Conservation (phyloP, 2,888 invertebrate genomes). For the Pterostichus niger region DNA sequence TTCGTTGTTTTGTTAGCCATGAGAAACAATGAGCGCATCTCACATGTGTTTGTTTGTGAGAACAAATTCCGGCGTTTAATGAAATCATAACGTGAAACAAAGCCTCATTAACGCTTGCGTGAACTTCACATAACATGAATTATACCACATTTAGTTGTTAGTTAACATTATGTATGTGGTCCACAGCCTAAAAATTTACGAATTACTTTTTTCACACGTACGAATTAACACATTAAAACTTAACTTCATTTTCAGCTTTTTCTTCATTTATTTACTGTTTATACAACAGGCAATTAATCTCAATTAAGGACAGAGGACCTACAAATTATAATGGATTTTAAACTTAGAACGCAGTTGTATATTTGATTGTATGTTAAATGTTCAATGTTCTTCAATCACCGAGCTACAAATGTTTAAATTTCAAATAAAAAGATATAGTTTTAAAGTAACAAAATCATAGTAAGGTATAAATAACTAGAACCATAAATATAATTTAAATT, state of each 20-base stretch:
- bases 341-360: no score
- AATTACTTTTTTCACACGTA: background rate
- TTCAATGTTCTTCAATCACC: no score
- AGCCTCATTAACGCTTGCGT: slow-evolving; percentile 30
- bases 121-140: slow-evolving; percentile 16
- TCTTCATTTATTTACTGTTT: no score
- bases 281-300: no score
- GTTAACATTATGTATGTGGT: background rate
- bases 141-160: slow-evolving; percentile 9
- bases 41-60: slow-evolving; percentile 1
- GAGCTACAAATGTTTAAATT: no score
- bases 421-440: background rate
- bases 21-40: slow-evolving; percentile 38
- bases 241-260: no score
- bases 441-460: background rate
- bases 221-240: background rate
- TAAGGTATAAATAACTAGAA: slow-evolving; percentile 24
- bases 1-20: slow-evolving; percentile 5
- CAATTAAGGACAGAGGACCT: no score
- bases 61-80: slow-evolving; percentile 28
- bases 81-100: slow-evolving; percentile 45
- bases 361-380: no score
- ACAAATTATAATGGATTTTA: no score
- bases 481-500: slow-evolving; percentile 32
- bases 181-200: slow-evolving; percentile 8